Evolutionary conservation across 2,797 vertebrate species (phyloP).

Genomic region (Syngnathus acus): DNA sequence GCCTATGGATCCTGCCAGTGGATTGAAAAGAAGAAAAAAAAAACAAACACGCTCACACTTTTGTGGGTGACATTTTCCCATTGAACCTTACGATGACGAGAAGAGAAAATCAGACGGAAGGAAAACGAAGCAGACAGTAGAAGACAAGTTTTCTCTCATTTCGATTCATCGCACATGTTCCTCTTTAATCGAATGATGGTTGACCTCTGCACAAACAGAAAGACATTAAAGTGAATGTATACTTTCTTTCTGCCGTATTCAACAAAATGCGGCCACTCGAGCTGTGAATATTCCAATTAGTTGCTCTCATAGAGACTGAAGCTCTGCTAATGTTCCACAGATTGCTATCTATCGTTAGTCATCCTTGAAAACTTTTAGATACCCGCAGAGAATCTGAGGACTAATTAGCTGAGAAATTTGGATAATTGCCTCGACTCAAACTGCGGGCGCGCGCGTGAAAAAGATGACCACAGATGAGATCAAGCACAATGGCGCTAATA

Average conservation of each 20-base stretch:
- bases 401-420: slow-evolving; percentile 47
- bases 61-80: background rate
- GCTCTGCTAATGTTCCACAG: slow-evolving; percentile 4
- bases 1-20: background rate
- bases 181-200: background rate
- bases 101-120: background rate
- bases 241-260: slow-evolving; percentile 4
- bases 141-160: background rate
- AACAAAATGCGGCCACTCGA: slow-evolving; percentile 7
- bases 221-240: slow-evolving; percentile 1
- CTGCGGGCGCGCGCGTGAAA: slow-evolving; percentile 9
- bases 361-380: slow-evolving; percentile 39
- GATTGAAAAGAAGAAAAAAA: background rate
- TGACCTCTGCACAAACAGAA: background rate
- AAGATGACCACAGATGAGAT: slow-evolving; percentile 53
- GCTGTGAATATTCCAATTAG: background rate
- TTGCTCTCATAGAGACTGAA: background rate
- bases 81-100: background rate
- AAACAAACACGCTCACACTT: background rate
- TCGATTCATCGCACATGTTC: background rate
- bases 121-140: background rate
- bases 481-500: slow-evolving; percentile 39
- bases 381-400: slow-evolving; percentile 17
- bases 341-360: slow-evolving; percentile 38
- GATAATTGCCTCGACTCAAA: slow-evolving; percentile 49